Conservation (phyloP, 2,797 vertebrate species). For the Pantherophis alleghaniensis region DNA sequence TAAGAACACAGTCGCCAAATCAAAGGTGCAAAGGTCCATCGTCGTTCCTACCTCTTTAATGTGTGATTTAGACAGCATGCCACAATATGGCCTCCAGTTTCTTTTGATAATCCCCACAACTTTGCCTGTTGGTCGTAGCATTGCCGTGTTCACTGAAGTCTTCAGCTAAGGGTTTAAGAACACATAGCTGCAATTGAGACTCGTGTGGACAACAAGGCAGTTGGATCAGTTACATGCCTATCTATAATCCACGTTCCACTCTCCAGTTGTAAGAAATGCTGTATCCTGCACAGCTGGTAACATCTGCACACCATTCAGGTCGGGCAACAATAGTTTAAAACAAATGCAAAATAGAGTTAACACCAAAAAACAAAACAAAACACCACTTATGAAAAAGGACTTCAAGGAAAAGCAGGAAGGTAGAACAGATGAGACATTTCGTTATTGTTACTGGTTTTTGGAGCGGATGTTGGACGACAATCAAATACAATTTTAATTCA, state of each 20-base stretch:
- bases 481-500: neutral
- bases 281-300: neutral
- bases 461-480: neutral
- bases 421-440: neutral
- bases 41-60: slow-evolving; percentile 84
- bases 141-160: slow-evolving; percentile 65
- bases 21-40: neutral
- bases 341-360: neutral
- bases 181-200: slow-evolving; percentile 10
- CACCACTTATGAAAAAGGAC: neutral
- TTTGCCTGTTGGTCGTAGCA: slow-evolving; percentile 85
- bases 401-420: neutral
- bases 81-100: slow-evolving; percentile 95
- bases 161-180: slow-evolving; percentile 73
- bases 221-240: rapidly evolving
- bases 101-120: slow-evolving; percentile 96
- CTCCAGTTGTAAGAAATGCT: slow-evolving; percentile 8
- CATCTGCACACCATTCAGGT: neutral
- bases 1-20: neutral
- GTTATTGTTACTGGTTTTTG: neutral
- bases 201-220: rapidly evolving
- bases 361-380: neutral
- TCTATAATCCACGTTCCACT: neutral
- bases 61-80: slow-evolving; percentile 89
- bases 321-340: neutral